Evolutionary conservation across 2,797 vertebrate species (phyloP), one percentile per base, ranked within the genome.

Genomic region (Pangasius mekongensis): DNA sequence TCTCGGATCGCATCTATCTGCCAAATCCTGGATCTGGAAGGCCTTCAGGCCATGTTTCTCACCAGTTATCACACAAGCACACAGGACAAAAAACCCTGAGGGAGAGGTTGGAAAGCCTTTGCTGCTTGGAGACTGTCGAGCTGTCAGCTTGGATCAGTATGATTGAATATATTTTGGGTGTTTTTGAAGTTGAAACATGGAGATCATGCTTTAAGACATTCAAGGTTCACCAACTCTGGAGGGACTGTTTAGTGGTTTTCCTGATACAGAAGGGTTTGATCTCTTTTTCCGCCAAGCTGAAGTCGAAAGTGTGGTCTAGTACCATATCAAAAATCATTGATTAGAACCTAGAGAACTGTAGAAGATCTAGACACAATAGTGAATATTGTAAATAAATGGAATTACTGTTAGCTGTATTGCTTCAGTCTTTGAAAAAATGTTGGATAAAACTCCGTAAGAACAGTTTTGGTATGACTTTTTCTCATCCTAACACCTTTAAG

Each of bases 21-120:
- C 87, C 43, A 64, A 62, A 60, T 76, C 71, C 56, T 27, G 71
- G 22, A 64, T 77, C 87, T 66, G 69, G 87, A 58, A 76, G 82
- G 69, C 39, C 81, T 83, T 84, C n/a, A n/a, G 80, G 87, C 78
- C 54, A 18, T 16, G 39, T 16, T 83, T 81, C 77, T 62, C 67
- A 74, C 66, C 66, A 58, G 64, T 27, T 43, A 43, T 62, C 54
- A 49, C 67, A 49, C 54, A 73, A 67, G 49, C 67, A 76, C 5
- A 33, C 39, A 62, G 58, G 71, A 77, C 20, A 30, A 22, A 69
- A 76, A 54, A 36, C 69, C 67, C 43, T 43, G 43, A 77, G 69
- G 71, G 56, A 8, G 54, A 58, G 20, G 67, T 74, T 52, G 36
- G 27, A 33, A 33, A 49, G 56, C 10, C 52, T 74, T 83, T 27